Evolutionary conservation across 2,113 vertebrate genomes (phyloP), one percentile per base, ranked within the genome.

Genomic region (Cepphus grylle): DNA sequence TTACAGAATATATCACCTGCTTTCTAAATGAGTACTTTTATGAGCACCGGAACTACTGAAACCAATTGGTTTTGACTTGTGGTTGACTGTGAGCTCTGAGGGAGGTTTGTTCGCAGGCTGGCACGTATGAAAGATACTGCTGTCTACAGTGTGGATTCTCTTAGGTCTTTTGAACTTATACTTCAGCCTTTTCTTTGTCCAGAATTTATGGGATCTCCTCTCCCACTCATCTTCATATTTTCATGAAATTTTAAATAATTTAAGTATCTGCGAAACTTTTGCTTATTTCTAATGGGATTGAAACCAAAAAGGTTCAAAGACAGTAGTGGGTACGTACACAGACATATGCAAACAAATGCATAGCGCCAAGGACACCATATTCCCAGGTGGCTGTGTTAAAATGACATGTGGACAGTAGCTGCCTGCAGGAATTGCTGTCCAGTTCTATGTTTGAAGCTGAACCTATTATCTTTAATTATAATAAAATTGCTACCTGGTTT

Each of bases 401-500:
- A 65, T 58, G 6, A 29, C 19, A 8, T 4, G 1, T 63, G 56
- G n/a, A 43, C n/a, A 65, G 56, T 25, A 61, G 36, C 52, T 94
- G 77, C 86, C 83, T 89, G 62, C 62, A 96, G 81, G 62, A 92
- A 82, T 65, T 17, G 32, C 83, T 85, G 71, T 87, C 94, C 86
- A 45, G 70, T 87, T 79, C 32, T 36, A 34, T 77, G 49, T 91
- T 70, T 92, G 81, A 94, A 80, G 58, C 66, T 87, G 81, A 89
- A 93, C 2, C 1, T 79, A 85, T 69, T 94, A 66, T 89, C 36
- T 77, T 84, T 89, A 95, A 90, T 96, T 91, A 91, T 55, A 93
- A 94, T 87, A 82, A 91, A 93, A 87, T 70, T 65, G 16, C 49
- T 72, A 85, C 93, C 53, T 80, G 25, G 2, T 91, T 94, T 81